A percentile compares a stretch with the other conserved stretches of the same genome.
These are phyloP conservation scores for Automeris io DNA, from an alignment of 2,888 invertebrate genomes.

Conservation along the genomic window DNA sequence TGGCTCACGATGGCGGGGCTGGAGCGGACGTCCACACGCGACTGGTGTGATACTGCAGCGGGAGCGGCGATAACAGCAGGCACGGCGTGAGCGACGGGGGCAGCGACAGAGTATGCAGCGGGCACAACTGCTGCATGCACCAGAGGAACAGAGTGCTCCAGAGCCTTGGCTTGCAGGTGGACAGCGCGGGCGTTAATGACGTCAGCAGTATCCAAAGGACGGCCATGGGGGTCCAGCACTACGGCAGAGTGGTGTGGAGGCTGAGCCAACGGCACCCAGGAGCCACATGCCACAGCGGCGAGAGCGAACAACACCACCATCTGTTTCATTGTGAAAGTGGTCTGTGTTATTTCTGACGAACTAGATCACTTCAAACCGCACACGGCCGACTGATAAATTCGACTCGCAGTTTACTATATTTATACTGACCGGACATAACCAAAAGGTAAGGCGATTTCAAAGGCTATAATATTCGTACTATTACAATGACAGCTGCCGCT, in stretches of 20 bases:
- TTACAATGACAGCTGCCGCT: constrained; percentile 69
- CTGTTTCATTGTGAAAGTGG: constrained; percentile 50
- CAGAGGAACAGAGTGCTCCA: constrained; percentile 44
- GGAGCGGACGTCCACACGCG: constrained; percentile 42
- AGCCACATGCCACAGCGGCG: constrained; percentile 76
- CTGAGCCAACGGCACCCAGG: constrained; percentile 61
- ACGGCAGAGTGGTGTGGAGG: constrained; percentile 62
- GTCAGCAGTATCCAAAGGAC: constrained; percentile 68
- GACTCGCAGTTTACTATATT: constrained; percentile 41
- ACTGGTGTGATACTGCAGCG: constrained; percentile 40
- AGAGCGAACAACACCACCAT: constrained; percentile 81
- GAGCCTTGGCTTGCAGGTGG: constrained; percentile 67
- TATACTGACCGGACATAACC: constrained; percentile 68
- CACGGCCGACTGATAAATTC: constrained; percentile 50
- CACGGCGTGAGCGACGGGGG: constrained; percentile 19
- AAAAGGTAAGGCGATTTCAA: constrained; percentile 54
- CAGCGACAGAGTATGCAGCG: constrained; percentile 26
- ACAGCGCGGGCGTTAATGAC: constrained; percentile 66
- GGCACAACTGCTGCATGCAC: constrained; percentile 17
- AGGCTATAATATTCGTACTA: constrained; percentile 35
- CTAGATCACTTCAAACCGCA: constrained; percentile 60
- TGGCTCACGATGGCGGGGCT: constrained; percentile 31
- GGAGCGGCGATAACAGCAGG: constrained; percentile 16
- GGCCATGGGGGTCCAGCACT: constrained; percentile 66
- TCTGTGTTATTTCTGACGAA: constrained; percentile 45